A percentile compares a stretch with the other conserved stretches of the same genome.
phyloP scores from a whole-genome alignment of 1,140 invertebrate species.

The Ceratosolen solmsi region DNA sequence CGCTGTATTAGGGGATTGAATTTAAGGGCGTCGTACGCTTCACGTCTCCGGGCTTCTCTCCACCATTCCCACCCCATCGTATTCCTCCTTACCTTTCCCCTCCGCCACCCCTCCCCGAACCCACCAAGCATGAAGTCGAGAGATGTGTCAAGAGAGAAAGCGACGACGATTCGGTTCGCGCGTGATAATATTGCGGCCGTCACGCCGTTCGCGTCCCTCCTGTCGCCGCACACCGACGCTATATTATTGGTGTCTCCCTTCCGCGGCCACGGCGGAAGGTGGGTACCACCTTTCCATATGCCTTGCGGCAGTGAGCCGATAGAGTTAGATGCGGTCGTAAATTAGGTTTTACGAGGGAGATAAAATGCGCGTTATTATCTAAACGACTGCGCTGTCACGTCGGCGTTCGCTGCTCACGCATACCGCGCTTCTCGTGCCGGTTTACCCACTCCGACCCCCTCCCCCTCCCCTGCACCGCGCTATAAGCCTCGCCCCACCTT shows the following conservation, averaged over 20 bases:
- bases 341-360: constrained; percentile 74
- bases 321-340: constrained; percentile 67
- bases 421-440: not conserved
- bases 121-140: not conserved
- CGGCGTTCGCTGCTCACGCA: constrained; percentile 63
- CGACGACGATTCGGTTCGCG: constrained; percentile 22
- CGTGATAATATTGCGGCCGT: constrained; percentile 26
- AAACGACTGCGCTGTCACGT: constrained; percentile 71
- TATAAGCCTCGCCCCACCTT: not conserved
- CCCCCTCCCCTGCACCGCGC: not conserved
- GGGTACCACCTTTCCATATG: constrained; percentile 26
- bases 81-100: too few species aligned
- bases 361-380: constrained; percentile 75
- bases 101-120: constrained; percentile 3
- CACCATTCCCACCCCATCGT: too few species aligned
- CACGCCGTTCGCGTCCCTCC: not conserved
- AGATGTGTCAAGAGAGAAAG: constrained; percentile 10
- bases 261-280: constrained; percentile 36
- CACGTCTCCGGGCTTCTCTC: not conserved
- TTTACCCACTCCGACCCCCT: too few species aligned
- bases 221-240: not conserved
- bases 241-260: too few species aligned
- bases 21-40: constrained; percentile 31
- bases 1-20: constrained; percentile 49
- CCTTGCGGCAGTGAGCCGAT: constrained; percentile 3